Evolutionary conservation across 2,797 vertebrate species (phyloP).

Genomic region (Spinus pinus): DNA sequence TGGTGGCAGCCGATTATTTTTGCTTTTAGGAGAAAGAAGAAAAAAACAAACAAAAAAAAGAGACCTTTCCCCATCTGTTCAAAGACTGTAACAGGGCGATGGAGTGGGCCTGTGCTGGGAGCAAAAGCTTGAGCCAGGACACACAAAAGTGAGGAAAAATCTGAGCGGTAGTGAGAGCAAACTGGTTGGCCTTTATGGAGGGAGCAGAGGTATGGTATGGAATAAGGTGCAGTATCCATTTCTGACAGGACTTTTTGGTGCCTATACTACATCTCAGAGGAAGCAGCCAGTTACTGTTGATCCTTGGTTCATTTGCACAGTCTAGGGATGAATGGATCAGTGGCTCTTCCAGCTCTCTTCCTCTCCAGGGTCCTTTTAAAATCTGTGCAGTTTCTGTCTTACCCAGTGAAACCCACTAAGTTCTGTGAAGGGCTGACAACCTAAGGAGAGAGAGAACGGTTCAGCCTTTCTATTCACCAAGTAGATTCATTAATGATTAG

Average conservation of each 20-base stretch:
- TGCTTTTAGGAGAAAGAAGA: not conserved
- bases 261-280: not conserved
- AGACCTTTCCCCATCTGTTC: not conserved
- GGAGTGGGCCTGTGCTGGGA: not conserved
- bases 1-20: not conserved
- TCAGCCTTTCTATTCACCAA: not conserved
- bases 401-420: not conserved
- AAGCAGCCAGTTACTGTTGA: not conserved
- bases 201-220: not conserved
- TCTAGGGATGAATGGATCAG: rapidly evolving
- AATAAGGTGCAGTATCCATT: not conserved
- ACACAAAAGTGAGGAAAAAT: not conserved
- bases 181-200: not conserved
- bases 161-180: not conserved
- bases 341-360: not conserved
- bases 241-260: not conserved
- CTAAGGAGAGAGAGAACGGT: not conserved
- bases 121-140: not conserved
- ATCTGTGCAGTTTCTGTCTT: not conserved
- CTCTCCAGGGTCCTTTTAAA: not conserved
- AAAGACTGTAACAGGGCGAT: not conserved
- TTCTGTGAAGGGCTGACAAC: not conserved
- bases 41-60: too few relatives aligned
- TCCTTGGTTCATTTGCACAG: not conserved
- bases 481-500: conserved; percentile 43